Evolutionary conservation across 2,888 invertebrate genomes (phyloP), one percentile per base, ranked within the genome.

Genomic region (Eubasilissa splendida): DNA sequence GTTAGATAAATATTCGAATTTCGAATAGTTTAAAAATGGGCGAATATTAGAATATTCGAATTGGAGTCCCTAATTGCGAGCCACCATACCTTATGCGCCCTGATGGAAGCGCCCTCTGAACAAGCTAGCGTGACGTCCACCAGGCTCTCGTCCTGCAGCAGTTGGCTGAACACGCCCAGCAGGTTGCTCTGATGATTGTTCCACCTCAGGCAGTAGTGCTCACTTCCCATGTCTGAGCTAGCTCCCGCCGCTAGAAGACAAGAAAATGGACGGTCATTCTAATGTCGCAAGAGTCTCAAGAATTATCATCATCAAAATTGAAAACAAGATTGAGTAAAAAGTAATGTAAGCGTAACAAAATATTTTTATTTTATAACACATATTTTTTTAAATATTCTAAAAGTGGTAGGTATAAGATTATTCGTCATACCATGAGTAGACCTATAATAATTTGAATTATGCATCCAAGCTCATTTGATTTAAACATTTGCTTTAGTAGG

Each of bases 121-220:
- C 97, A 97, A 93, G 97, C 96, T 92, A 97, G 95, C 90, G 97
- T 97, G 91, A 97, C 97, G 95, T 97, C 97, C 89, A 97, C 97
- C 92, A 97, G 93, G 92, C 96, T 96, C 92, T 97, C 96, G 94
- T 96, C 96, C 92, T 96, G 96, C 89, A 97, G 93, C 92, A 97
- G 94, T 93, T 96, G 96, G 93, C 96, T 96, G 94, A 97, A 97
- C 91, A 97, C 96, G 92, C 96, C 96, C 93, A 97, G 94, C 93
- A 97, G 95, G 94, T 97, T 97, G 94, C 96, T 96, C 94, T 96
- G 96, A 96, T 97, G 97, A 96, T 97, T 97, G 94, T 97, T 97
- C 97, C 97, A 97, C 95, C 97, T 96, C 93, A 97, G 95, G 94
- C 97, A 97, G 94, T 97, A 97, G 93, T 97, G 97, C 95, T 97